phyloP scores from a whole-genome alignment of 92 coral and sea anemone genomes.

The Parazoanthus darwini region DNA sequence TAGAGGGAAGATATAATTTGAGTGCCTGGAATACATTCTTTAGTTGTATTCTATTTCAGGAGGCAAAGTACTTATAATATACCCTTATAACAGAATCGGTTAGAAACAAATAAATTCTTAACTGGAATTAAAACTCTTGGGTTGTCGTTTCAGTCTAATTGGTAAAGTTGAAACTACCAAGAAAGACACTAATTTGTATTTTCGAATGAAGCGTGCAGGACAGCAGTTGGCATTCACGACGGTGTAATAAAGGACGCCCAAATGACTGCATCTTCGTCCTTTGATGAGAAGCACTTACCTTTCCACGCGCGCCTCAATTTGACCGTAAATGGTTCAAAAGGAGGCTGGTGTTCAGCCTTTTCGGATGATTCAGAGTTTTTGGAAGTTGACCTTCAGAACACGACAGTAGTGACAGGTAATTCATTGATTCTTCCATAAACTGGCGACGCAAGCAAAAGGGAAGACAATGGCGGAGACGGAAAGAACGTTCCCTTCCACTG shows the following conservation, averaged over 20 bases:
- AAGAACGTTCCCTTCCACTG: no score
- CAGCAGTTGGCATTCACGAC: constrained; percentile 65
- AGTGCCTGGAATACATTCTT: no score
- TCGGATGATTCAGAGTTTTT: constrained; percentile 88
- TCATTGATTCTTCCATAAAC: neutral
- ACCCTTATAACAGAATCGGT: no score
- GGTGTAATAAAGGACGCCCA: constrained; percentile 83
- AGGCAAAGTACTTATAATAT: no score
- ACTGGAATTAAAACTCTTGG: neutral
- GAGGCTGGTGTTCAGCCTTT: constrained; percentile 98
- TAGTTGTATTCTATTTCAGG: no score
- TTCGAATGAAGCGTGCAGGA: constrained; percentile 55
- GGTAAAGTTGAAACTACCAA: neutral
- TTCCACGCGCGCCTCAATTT: constrained; percentile 93
- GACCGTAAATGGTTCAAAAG: constrained; percentile 80
- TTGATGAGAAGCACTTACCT: constrained; percentile 85
- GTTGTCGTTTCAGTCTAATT: neutral
- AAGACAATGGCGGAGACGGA: no score
- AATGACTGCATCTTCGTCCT: constrained; percentile 94
- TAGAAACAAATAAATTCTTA: no score
- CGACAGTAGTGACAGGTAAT: constrained; percentile 69
- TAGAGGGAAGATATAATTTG: no score
- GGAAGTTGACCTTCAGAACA: constrained; percentile 71
- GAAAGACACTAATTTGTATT: neutral
- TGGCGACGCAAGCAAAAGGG: neutral